phyloP scores from a whole-genome alignment of 2,797 vertebrate species.

The Hephaestus fuliginosus region DNA sequence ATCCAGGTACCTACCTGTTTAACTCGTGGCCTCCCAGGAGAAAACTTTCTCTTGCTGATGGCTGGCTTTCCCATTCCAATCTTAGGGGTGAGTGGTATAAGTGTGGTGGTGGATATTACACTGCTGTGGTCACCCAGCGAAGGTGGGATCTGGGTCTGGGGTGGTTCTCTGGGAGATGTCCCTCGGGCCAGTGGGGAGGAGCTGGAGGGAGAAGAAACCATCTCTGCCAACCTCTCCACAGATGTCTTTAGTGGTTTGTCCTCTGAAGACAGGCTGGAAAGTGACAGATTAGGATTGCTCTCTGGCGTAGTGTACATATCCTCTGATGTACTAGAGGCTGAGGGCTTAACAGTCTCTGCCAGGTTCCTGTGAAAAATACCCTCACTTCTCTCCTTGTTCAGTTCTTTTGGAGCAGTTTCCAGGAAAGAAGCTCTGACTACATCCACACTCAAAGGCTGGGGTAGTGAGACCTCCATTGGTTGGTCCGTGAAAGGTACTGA shows the following conservation, averaged over 20 bases:
- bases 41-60: conserved; percentile 97
- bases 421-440: conserved; percentile 61
- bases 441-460: conserved; percentile 71
- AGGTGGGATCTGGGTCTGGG: conserved; percentile 63
- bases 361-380: conserved; percentile 69
- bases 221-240: conserved; percentile 81
- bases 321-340: conserved; percentile 52
- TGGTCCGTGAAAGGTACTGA: conserved; percentile 80
- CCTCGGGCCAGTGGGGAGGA: conserved; percentile 67
- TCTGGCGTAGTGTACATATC: conserved; percentile 82
- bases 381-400: conserved; percentile 64
- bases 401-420: conserved; percentile 74
- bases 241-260: conserved; percentile 86
- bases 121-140: conserved; percentile 79
- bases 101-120: conserved; percentile 88
- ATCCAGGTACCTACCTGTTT: conserved; percentile 90
- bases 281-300: conserved; percentile 80
- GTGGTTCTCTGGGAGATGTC: conserved; percentile 65
- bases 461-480: conserved; percentile 81
- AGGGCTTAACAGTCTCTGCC: conserved; percentile 74
- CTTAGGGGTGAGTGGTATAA: conserved; percentile 94
- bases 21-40: conserved; percentile 94
- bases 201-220: conserved; percentile 74
- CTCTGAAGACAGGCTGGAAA: conserved; percentile 83
- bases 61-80: conserved; percentile 98